Base-by-base conservation (phyloP, 2,888 invertebrate genomes). In the Anagyrus pseudococci region DNA sequence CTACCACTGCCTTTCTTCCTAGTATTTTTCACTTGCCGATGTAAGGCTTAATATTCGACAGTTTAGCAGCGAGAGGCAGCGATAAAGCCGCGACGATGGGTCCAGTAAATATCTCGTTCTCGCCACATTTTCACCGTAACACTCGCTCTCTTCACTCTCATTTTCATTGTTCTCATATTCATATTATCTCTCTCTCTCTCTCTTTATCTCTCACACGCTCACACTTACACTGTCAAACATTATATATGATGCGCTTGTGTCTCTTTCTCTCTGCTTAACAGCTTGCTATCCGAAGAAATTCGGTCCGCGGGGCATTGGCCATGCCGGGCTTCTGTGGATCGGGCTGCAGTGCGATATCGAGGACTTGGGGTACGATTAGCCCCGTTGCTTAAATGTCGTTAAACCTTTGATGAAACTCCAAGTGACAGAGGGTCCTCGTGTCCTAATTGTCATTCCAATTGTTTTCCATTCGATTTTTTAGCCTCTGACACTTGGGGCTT, bases 231-330 rank as follows among this genome's bases (percentile, higher is more conserved):
- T 26, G 13, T 4, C 23, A 15, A 19, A 29, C 48, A 22, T 64
- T 4, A 29, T 53, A 62, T 40, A 46, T 62, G 43, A 56, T 59
- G 48, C 56, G 63, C 60, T 60, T 56, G n/a, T 57, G 23, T 60
- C 54, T 62, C 22, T 67, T 62, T 66, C 50, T 66, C 52, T 62
- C 59, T 80, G 80, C 80, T 79, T 79, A 79, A 81, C 85, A 93
- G 93, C 93, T 85, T 97, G 96, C 88, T 96, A 97, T 88, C 94
- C 94, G 81, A 92, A 94, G 85, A 93, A 90, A 86, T 96, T 91
- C 87, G 96, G 96, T 75, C 94, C 95, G 75, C 91, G 95, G 85
- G 94, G 94, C 81, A 90, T 95, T 84, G 96, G 95, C 80, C 94
- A 93, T 84, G 92, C 94, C 76, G 93, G 94, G 81, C 92, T 94